A percentile compares a stretch with the other conserved stretches of the same genome.
These are phyloP conservation scores for Pristiophorus japonicus DNA, from an alignment of 2,113 vertebrate species.

Conservation along the genomic window DNA sequence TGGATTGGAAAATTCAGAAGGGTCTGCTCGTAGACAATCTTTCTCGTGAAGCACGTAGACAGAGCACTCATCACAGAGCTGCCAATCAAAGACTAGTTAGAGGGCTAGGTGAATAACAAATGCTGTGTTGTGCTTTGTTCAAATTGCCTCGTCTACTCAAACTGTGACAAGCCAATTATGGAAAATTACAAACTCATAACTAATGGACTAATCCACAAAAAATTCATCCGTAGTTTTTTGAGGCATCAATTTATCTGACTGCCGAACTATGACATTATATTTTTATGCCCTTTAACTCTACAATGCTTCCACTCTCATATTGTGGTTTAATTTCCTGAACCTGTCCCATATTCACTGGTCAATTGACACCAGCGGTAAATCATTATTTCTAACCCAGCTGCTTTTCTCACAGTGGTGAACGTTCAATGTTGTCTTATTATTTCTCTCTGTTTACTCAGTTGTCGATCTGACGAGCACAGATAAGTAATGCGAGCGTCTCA, in stretches of 20 bases:
- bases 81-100: not conserved
- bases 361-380: not conserved
- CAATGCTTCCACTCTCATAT: not conserved
- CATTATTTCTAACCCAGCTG: not conserved
- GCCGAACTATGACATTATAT: not conserved
- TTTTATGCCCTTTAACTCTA: not conserved
- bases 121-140: not conserved
- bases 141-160: conserved; percentile 5
- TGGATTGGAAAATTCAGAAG: not conserved
- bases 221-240: not conserved
- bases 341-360: not conserved
- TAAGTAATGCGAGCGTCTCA: not conserved
- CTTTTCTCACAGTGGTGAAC: not conserved
- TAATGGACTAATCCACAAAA: conserved; percentile 4
- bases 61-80: not conserved
- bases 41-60: not conserved
- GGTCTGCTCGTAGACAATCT: not conserved
- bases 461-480: not conserved
- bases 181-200: not conserved
- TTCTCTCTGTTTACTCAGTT: not conserved
- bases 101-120: not conserved
- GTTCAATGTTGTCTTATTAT: not conserved
- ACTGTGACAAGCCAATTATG: not conserved
- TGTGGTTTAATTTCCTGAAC: not conserved
- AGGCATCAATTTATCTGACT: not conserved